Evolutionary conservation across 2,888 invertebrate species (phyloP).

Genomic region (Pseudanteris insignis): DNA sequence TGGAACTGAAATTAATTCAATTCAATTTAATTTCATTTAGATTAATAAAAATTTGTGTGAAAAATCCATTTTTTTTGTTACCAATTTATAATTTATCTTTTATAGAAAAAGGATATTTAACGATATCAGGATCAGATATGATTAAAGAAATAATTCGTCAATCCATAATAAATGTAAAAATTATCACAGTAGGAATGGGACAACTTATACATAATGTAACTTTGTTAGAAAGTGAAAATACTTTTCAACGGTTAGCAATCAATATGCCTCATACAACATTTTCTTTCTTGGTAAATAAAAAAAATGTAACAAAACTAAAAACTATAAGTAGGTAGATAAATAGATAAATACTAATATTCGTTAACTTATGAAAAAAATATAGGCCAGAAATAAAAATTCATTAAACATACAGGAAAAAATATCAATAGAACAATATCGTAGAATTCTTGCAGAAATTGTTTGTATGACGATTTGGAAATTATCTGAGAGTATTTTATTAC

Average conservation of each 20-base stretch:
- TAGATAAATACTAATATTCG: too few relatives aligned
- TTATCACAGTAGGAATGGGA: conserved; percentile 30
- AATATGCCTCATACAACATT: conserved; percentile 56
- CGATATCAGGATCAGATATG: conserved; percentile 57
- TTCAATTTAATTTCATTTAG: too few relatives aligned
- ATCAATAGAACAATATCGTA: conserved; percentile 32
- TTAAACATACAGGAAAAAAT: conserved; percentile 19
- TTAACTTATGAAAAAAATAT: too few relatives aligned
- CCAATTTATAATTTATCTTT: conserved; percentile 5
- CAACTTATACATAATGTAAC: conserved; percentile 26
- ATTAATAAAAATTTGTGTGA: too few relatives aligned
- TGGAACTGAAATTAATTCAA: too few relatives aligned
- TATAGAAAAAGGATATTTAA: conserved; percentile 52
- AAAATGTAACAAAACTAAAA: not conserved
- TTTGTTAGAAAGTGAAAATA: conserved; percentile 35
- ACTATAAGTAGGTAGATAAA: too few relatives aligned
- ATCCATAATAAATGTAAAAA: conserved; percentile 44
- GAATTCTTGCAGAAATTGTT: conserved; percentile 54
- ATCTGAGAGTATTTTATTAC: conserved; percentile 57
- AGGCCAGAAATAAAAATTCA: too few relatives aligned
- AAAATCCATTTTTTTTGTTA: too few relatives aligned
- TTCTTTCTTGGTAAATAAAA: conserved; percentile 54
- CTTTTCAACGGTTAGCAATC: conserved; percentile 48
- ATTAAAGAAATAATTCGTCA: conserved; percentile 54
- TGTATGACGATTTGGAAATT: conserved; percentile 57